phyloP scores from a whole-genome alignment of 2,113 vertebrate genomes.

The Daubentonia madagascariensis region DNA sequence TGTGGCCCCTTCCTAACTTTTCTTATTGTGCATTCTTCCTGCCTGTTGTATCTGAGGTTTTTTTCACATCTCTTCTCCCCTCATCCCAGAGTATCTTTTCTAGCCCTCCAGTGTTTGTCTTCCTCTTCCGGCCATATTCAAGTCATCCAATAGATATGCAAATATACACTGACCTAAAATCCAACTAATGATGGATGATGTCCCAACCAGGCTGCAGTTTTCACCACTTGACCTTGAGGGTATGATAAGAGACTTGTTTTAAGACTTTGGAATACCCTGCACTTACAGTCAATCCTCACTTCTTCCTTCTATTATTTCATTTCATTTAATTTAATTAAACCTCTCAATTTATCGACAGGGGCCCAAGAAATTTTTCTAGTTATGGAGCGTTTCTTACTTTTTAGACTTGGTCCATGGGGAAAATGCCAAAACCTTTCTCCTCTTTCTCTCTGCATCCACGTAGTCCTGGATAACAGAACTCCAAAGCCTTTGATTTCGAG shows the following conservation, averaged over 20 bases:
- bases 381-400: background rate
- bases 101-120: background rate
- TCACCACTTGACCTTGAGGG: background rate
- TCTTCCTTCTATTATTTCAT: background rate
- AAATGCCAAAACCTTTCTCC: slow-evolving; percentile 11
- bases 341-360: background rate
- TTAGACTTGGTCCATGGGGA: background rate
- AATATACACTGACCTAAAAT: background rate
- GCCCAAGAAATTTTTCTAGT: background rate
- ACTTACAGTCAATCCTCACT: background rate
- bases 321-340: background rate
- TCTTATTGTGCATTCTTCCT: background rate
- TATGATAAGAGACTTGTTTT: background rate
- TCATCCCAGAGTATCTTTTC: background rate
- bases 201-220: background rate
- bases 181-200: background rate
- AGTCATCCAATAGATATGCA: background rate
- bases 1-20: background rate
- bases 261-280: background rate
- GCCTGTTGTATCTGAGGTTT: background rate
- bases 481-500: slow-evolving; percentile 4
- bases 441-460: slow-evolving; percentile 5
- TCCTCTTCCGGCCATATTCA: background rate
- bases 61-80: background rate
- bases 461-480: background rate